Conservation (phyloP, 2,113 vertebrate genomes). For the human (Homo sapiens) region GRCh38 chr4:27436501-27437000, state of each 20-base stretch:
- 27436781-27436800: background rate
- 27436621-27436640: background rate
- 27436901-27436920: background rate
- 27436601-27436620: background rate
- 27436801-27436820: background rate
- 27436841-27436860: background rate
- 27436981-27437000: background rate
- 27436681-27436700: background rate
- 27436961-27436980: background rate
- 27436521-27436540: background rate
- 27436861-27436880: background rate
- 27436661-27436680: background rate
- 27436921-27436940: background rate
- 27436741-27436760: background rate
- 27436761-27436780: background rate
- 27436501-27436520: background rate
- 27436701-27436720: background rate
- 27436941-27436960: slow-evolving; percentile 21
- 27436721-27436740: background rate
- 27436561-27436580: background rate
- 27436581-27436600: background rate
- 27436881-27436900: background rate
- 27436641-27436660: background rate
- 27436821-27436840: background rate
- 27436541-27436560: background rate